These are phyloP conservation scores for Hesperia comma DNA, from an alignment of 2,888 invertebrate genomes.

Conservation along the genomic window DNA sequence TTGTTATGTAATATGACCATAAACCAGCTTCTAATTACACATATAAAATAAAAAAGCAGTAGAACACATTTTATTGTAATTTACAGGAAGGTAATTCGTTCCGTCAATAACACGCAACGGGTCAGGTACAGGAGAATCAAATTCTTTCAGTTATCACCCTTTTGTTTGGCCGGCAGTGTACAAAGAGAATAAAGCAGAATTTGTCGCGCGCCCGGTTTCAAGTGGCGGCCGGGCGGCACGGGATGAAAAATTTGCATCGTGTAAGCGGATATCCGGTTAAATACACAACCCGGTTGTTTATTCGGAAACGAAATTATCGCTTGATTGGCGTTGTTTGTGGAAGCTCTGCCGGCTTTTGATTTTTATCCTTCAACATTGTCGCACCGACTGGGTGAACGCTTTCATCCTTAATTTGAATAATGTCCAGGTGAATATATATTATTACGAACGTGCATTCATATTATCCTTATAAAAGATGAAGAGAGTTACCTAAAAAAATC, in stretches of 20 bases:
- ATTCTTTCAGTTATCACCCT: background rate
- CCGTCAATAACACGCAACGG: too few species aligned
- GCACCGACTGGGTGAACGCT: background rate
- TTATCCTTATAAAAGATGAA: too few species aligned
- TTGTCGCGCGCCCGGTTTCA: conserved; percentile 28
- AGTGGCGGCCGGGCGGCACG: conserved; percentile 30
- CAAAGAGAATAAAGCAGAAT: conserved; percentile 37
- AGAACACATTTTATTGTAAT: too few species aligned
- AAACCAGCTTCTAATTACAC: too few species aligned
- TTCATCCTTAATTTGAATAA: background rate
- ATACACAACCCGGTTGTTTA: conserved; percentile 25
- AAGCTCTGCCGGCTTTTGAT: conserved; percentile 15
- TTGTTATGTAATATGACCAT: too few species aligned
- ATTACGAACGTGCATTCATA: too few species aligned
- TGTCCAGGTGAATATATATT: too few species aligned
- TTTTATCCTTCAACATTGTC: conserved; percentile 1
- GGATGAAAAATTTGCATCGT: conserved; percentile 37
- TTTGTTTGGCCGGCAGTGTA: conserved; percentile 15
- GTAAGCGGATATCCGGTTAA: conserved; percentile 37
- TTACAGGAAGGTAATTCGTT: too few species aligned
- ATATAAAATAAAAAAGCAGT: too few species aligned
- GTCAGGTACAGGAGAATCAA: too few species aligned
- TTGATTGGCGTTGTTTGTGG: conserved; percentile 23
- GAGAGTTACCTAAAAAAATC: too few species aligned
- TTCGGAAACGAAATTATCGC: conserved; percentile 26